These are phyloP conservation scores for Echinometra lucunter DNA, from an alignment of 53 echinoderm and acorn worm genomes.

Conservation along the genomic window DNA sequence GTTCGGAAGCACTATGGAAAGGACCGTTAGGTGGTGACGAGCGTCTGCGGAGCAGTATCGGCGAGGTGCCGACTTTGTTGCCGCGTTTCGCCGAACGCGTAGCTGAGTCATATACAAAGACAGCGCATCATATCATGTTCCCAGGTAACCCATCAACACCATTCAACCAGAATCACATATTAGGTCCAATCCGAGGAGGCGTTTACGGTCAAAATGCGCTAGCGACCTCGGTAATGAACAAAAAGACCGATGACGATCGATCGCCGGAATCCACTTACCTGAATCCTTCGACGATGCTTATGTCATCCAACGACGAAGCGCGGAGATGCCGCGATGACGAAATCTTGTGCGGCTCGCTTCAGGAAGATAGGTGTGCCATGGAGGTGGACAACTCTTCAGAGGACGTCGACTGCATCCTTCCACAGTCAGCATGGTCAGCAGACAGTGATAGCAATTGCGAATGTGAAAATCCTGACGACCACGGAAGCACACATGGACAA, in stretches of 20 bases:
- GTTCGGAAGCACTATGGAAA: not conserved
- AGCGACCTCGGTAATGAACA: not conserved
- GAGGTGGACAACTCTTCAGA: not conserved
- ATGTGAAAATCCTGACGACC: not conserved
- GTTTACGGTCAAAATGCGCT: not conserved
- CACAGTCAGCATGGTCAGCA: too few species aligned
- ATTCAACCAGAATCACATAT: not conserved
- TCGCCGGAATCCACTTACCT: not conserved
- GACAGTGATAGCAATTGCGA: not conserved
- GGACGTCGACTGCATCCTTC: not conserved
- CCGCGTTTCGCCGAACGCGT: conserved; percentile 13
- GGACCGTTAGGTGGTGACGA: not conserved
- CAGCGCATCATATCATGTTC: not conserved
- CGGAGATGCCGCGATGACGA: not conserved
- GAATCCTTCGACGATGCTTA: not conserved
- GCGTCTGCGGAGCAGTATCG: not conserved
- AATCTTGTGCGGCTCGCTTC: not conserved
- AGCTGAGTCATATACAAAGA: not conserved
- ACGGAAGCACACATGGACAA: not conserved
- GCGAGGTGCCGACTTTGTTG: conserved; percentile 15
- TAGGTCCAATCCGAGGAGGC: not conserved
- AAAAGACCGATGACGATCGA: not conserved
- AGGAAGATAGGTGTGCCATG: not conserved
- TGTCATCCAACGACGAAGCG: not conserved
- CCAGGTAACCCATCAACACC: not conserved